Evolutionary conservation across 2,113 vertebrate genomes (phyloP).

Genomic region (Lichenostomus cassidix): DNA sequence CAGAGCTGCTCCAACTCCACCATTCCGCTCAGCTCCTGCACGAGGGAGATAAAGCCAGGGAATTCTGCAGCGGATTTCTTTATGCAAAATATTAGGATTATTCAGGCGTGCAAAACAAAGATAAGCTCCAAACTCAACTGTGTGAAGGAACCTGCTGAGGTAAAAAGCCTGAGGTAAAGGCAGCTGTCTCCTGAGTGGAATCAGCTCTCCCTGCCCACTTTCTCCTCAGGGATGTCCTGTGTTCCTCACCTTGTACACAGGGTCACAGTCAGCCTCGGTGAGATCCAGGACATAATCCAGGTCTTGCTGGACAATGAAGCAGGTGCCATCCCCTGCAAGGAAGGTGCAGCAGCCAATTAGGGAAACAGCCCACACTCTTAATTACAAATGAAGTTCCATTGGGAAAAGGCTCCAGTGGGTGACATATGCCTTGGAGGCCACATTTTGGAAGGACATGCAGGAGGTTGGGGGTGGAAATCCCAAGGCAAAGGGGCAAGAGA

Average conservation of each 20-base stretch:
- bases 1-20: not conserved
- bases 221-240: rapidly evolving
- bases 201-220: not conserved
- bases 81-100: not conserved
- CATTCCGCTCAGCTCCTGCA: not conserved
- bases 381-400: not conserved
- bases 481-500: not conserved
- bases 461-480: too few relatives aligned
- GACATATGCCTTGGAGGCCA: not conserved
- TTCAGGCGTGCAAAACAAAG: not conserved
- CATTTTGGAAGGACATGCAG: rapidly evolving
- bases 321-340: conserved; percentile 76
- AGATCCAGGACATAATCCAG: conserved; percentile 76
- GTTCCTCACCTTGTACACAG: conserved; percentile 73
- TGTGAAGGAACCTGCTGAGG: not conserved
- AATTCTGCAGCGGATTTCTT: not conserved
- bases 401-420: not conserved
- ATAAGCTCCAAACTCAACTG: not conserved
- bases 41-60: not conserved
- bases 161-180: not conserved
- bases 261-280: conserved; percentile 75
- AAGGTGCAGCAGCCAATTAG: not conserved
- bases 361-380: rapidly evolving
- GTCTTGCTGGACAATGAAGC: conserved; percentile 78
- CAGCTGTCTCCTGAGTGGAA: not conserved